Percentiles rank a stretch among this genome's conserved stretches.
These are phyloP conservation scores for Rhaphigaster nebulosa DNA, from an alignment of 2,888 invertebrate genomes.

Conservation along the genomic window DNA sequence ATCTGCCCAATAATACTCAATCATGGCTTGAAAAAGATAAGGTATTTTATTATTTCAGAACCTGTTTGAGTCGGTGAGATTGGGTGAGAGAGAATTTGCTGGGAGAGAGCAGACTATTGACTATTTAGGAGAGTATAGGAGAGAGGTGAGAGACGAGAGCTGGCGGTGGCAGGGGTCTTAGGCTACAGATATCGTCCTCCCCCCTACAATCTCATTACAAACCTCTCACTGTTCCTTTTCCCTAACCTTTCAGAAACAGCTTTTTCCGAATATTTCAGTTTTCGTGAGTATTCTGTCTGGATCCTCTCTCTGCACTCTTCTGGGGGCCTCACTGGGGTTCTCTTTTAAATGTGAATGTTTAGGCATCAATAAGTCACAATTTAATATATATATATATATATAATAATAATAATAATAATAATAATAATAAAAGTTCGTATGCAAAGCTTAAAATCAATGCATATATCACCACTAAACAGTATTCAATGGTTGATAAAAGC, in stretches of 20 bases:
- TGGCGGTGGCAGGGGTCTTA: neutral
- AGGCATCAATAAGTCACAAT: no score
- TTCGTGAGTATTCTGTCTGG: neutral
- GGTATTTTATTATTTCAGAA: neutral
- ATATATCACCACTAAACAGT: no score
- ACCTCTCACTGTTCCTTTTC: slow-evolving; percentile 36
- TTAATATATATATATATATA: no score
- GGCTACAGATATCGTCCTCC: neutral
- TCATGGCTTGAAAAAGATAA: neutral
- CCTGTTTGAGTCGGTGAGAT: neutral
- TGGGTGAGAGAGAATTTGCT: no score
- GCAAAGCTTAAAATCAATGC: no score
- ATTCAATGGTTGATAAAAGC: no score
- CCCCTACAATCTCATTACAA: slow-evolving; percentile 40
- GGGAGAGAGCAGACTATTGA: neutral
- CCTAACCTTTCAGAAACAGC: neutral
- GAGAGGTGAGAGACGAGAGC: neutral
- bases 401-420: no score
- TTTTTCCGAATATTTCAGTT: slow-evolving; percentile 26
- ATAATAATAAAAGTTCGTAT: no score
- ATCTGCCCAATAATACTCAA: no score
- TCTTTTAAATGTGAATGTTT: no score
- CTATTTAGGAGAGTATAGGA: neutral
- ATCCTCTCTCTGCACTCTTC: neutral
- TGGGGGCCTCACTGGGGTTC: neutral